Base-by-base conservation (phyloP, 2,888 invertebrate species). In the Sylvicola fuscatus region DNA sequence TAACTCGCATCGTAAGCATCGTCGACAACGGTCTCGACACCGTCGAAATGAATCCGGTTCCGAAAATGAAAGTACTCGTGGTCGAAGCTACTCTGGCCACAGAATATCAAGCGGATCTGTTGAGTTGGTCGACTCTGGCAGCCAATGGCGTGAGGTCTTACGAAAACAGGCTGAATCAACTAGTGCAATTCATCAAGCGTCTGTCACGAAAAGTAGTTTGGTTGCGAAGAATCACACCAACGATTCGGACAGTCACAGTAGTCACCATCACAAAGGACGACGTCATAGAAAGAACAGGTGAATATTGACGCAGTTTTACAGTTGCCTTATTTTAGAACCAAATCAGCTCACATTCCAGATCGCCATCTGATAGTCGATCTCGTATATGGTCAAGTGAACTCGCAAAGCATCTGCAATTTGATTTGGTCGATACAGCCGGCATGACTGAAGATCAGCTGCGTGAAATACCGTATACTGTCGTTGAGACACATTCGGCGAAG, bases 131-230 rank as follows among this genome's bases (percentile, higher is more conserved):
- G 86, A 87, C 52, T 86, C 86, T 6, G 82, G 81, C 46, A 72
- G 76, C 36, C 87, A 87, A 55, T 89, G 87, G 87, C 74, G 77
- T 45, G 84, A 87, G 60, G 81, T 83, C 32, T 75, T 86, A 53
- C 70, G 74, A 47, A 73, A 78, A 47, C 73, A 75, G 50, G 73
- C 75, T 30, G 66, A 66, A 46, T 59, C 53, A 12, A 61, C 66
- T 33, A 64, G 64, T 42, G 60, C 57, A 36, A 67, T 70, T 37
- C 69, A 80, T 58, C 76, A 80, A 47, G 80, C 80, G 2, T 75
- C 65, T 41, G 78, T 79, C 14, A 61, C 68, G 14, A 64, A 64
- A 48, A 73, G 71, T 46, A 68, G 70, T 40, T 52, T 59, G 49
- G 57, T 56, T 42, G 52, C 58, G 27, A 55, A 54, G 39, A 46